phyloP scores from a whole-genome alignment of 2,797 vertebrate genomes.

The Acanthurus leucopareius region DNA sequence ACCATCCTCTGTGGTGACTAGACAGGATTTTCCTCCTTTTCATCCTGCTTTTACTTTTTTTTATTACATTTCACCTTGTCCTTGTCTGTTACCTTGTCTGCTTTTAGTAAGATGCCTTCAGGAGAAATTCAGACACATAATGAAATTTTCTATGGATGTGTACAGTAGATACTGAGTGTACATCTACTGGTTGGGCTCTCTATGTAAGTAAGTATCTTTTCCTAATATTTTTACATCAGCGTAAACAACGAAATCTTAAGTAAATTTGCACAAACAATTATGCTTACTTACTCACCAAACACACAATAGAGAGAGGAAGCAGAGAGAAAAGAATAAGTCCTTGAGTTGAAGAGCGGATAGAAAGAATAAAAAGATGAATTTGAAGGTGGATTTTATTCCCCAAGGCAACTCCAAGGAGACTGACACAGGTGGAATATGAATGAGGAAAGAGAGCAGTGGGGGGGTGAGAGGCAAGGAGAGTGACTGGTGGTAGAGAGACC shows the following conservation, averaged over 20 bases:
- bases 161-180: not conserved
- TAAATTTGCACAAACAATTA: conserved; percentile 35
- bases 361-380: conserved; percentile 81
- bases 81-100: conserved; percentile 38
- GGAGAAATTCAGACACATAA: conserved; percentile 7
- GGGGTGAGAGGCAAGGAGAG: conserved; percentile 26
- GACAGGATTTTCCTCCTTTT: conserved; percentile 48
- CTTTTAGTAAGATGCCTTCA: conserved; percentile 29
- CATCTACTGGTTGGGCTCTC: conserved; percentile 2
- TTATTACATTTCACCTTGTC: conserved; percentile 44
- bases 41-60: conserved; percentile 17
- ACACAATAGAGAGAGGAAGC: conserved; percentile 39
- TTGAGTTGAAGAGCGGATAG: conserved; percentile 71
- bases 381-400: conserved; percentile 83
- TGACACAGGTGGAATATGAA: conserved; percentile 82
- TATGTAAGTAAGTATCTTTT: conserved; percentile 5
- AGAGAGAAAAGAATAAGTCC: conserved; percentile 67
- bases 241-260: conserved; percentile 40
- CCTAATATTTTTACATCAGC: not conserved
- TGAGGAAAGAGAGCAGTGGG: conserved; percentile 58
- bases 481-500: conserved; percentile 51
- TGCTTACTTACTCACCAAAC: conserved; percentile 45
- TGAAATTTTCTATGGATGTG: conserved; percentile 4
- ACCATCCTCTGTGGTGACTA: conserved; percentile 49
- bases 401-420: conserved; percentile 81